Percentiles rank a stretch among this genome's conserved stretches.
phyloP scores from a whole-genome alignment of 2,113 vertebrate genomes.

The Stegostoma tigrinum region DNA sequence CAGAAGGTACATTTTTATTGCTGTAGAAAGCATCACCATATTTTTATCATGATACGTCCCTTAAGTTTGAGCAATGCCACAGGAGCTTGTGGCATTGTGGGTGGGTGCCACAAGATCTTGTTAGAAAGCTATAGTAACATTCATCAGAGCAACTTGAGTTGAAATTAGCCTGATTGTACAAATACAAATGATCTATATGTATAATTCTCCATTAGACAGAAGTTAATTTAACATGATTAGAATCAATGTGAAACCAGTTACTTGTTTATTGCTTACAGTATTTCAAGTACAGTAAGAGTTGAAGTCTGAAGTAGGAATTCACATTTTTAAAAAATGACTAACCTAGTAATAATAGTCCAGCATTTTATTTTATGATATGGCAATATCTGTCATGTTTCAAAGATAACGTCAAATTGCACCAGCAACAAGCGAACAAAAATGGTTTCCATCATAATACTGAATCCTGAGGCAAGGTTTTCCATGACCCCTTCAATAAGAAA shows the following conservation, averaged over 20 bases:
- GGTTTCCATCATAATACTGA: not conserved
- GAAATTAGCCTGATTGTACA: conserved; percentile 17
- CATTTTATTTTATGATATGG: not conserved
- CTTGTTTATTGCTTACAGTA: conserved; percentile 2
- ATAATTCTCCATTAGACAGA: not conserved
- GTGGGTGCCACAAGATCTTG: not conserved
- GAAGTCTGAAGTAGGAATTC: not conserved
- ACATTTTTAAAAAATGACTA: not conserved
- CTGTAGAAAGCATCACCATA: not conserved
- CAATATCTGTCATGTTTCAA: not conserved
- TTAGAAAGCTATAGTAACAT: not conserved
- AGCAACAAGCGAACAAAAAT: conserved; percentile 27
- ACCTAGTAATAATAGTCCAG: not conserved
- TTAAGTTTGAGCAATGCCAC: not conserved
- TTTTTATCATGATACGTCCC: not conserved
- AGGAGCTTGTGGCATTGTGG: not conserved
- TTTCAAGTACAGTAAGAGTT: conserved; percentile 11
- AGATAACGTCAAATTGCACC: not conserved
- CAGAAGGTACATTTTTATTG: not conserved
- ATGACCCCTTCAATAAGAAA: not conserved
- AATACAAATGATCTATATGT: not conserved
- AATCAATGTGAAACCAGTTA: conserved; percentile 5
- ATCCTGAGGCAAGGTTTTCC: not conserved
- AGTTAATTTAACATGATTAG: conserved; percentile 13
- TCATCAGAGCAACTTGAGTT: not conserved